Evolutionary conservation across 2,113 vertebrate genomes (phyloP).

Genomic region (Chaetodon auriga): DNA sequence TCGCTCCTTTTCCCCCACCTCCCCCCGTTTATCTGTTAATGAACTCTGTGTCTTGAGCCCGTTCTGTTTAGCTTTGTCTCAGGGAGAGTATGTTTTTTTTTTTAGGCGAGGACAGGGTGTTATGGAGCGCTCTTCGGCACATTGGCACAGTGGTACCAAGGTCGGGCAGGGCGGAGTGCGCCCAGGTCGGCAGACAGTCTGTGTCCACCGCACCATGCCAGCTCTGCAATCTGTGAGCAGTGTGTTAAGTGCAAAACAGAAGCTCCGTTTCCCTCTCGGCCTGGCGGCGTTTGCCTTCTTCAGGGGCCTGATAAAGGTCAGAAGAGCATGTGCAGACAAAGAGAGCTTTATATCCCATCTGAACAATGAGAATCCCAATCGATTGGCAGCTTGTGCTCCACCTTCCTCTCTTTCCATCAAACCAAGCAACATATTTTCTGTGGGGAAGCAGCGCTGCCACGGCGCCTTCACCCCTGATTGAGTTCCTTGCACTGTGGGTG

Average conservation of each 20-base stretch:
- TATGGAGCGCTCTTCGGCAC: slow-evolving; percentile 52
- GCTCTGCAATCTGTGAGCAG: slow-evolving; percentile 73
- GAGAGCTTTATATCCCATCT: slow-evolving; percentile 54
- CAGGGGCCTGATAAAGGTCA: slow-evolving; percentile 63
- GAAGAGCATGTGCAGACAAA: slow-evolving; percentile 50
- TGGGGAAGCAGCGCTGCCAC: not conserved
- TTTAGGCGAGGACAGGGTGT: slow-evolving; percentile 23
- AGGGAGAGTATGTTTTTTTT: slow-evolving; percentile 25
- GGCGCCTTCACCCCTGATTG: slow-evolving; percentile 33
- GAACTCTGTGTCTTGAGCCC: slow-evolving; percentile 61
- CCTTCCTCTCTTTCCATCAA: slow-evolving; percentile 40
- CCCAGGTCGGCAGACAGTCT: slow-evolving; percentile 68
- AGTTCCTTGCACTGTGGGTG: slow-evolving; percentile 52
- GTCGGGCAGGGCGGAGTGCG: slow-evolving; percentile 62
- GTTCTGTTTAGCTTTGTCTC: slow-evolving; percentile 42
- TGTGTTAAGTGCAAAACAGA: slow-evolving; percentile 74
- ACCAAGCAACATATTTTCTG: slow-evolving; percentile 22
- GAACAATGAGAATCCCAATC: slow-evolving; percentile 60
- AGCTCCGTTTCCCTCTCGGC: slow-evolving; percentile 52
- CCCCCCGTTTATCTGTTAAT: slow-evolving; percentile 71
- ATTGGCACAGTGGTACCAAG: slow-evolving; percentile 67
- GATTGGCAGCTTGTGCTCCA: slow-evolving; percentile 49
- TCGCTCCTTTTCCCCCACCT: slow-evolving; percentile 50
- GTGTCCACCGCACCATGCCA: slow-evolving; percentile 62
- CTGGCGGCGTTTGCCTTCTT: slow-evolving; percentile 50